phyloP scores from a whole-genome alignment of 2,888 invertebrate species.

The Anthophora plumipes region DNA sequence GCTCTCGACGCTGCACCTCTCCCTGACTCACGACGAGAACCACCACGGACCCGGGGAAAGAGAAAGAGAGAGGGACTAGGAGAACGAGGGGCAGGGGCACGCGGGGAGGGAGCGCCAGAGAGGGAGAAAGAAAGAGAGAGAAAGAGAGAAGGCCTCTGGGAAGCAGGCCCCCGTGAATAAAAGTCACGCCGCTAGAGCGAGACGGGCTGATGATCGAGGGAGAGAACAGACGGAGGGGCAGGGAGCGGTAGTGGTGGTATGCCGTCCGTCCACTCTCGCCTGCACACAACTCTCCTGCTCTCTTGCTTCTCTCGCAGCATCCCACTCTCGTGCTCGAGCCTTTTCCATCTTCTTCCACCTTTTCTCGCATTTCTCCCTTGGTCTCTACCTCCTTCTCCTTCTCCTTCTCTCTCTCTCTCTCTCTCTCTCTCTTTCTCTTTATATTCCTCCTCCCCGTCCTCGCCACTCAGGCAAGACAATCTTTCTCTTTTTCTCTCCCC shows the following conservation, averaged over 20 bases:
- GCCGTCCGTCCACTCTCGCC: slow-evolving; percentile 84
- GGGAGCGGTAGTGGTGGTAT: slow-evolving; percentile 80
- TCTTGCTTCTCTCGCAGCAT: slow-evolving; percentile 70
- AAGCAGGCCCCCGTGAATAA: slow-evolving; percentile 76
- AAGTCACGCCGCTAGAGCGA: slow-evolving; percentile 73
- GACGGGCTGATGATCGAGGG: slow-evolving; percentile 27
- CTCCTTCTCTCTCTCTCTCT: slow-evolving; percentile 32
- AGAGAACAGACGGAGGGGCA: slow-evolving; percentile 9
- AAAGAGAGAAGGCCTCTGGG: slow-evolving; percentile 40
- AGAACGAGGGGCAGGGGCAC: too few species aligned
- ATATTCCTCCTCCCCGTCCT: not conserved
- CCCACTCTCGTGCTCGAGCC: slow-evolving; percentile 62
- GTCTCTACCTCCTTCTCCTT: slow-evolving; percentile 10
- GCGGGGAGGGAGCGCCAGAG: slow-evolving; percentile 13
- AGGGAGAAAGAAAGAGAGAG: slow-evolving; percentile 14
- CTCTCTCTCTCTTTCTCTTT: slow-evolving; percentile 10
- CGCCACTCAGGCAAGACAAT: not conserved
- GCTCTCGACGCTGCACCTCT: slow-evolving; percentile 71
- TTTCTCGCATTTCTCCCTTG: not conserved
- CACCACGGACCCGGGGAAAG: slow-evolving; percentile 51
- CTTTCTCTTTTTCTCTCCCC: slow-evolving; percentile 8
- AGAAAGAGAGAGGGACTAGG: slow-evolving; percentile 15
- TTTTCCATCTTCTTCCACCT: slow-evolving; percentile 14
- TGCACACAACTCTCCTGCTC: slow-evolving; percentile 54
- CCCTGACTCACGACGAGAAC: slow-evolving; percentile 57